A percentile compares a stretch with the other conserved stretches of the same genome.
Evolutionary conservation across 2,888 invertebrate species (phyloP).

Genomic region (Drosophila tripunctata): DNA sequence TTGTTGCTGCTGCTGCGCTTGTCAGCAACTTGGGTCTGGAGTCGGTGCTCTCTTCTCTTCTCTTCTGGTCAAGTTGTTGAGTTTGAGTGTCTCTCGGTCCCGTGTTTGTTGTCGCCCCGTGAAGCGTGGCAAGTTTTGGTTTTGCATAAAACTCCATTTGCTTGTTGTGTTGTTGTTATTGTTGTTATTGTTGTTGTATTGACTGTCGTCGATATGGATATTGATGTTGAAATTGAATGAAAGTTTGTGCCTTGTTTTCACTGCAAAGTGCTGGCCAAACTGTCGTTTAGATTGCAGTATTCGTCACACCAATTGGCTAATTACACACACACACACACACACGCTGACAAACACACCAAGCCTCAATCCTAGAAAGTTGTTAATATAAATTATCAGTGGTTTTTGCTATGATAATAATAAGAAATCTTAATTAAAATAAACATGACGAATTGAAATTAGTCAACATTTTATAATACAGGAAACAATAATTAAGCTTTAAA

Average conservation of each 20-base stretch:
- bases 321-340: constrained; percentile 30
- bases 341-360: not conserved
- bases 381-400: constrained; percentile 8
- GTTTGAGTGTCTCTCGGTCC: constrained; percentile 40
- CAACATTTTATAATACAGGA: too few relatives aligned
- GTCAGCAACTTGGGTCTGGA: constrained; percentile 37
- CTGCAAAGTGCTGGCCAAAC: constrained; percentile 57
- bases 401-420: constrained; percentile 1
- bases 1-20: constrained; percentile 34
- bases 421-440: too few relatives aligned
- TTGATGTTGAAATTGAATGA: constrained; percentile 59
- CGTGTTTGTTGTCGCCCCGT: constrained; percentile 39
- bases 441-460: too few relatives aligned
- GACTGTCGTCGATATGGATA: constrained; percentile 26
- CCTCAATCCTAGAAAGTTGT: constrained; percentile 36
- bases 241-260: constrained; percentile 70
- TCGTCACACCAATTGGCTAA: constrained; percentile 50
- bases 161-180: constrained; percentile 35
- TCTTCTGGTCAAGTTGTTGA: constrained; percentile 55
- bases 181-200: constrained; percentile 14
- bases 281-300: constrained; percentile 60
- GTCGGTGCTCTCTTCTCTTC: constrained; percentile 20
- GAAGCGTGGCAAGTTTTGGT: constrained; percentile 53
- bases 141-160: constrained; percentile 62
- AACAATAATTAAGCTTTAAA: too few relatives aligned